phyloP scores from a whole-genome alignment of 2,113 vertebrate species.

The Hiodon tergisus region DNA sequence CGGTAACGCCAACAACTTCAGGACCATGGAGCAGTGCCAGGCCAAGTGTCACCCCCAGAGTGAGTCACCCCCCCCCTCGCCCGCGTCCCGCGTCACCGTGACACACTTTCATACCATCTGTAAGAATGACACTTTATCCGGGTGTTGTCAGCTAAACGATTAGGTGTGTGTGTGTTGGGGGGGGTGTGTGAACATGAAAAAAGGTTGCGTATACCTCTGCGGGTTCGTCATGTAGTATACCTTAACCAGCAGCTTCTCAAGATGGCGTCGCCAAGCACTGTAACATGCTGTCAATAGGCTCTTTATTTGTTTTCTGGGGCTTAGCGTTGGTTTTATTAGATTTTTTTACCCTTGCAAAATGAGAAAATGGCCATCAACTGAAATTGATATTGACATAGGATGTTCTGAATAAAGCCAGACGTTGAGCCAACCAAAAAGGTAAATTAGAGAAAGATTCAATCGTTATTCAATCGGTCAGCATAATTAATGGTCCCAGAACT shows the following conservation, averaged over 20 bases:
- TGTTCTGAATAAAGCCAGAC: slow-evolving; percentile 39
- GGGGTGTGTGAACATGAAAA: too few species aligned
- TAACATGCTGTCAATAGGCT: too few species aligned
- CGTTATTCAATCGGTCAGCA: slow-evolving; percentile 1
- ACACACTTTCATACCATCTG: background rate
- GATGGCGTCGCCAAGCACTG: too few species aligned
- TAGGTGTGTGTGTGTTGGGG: too few species aligned
- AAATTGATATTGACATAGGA: background rate
- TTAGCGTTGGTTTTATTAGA: too few species aligned
- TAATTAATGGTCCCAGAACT: background rate
- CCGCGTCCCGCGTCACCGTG: background rate
- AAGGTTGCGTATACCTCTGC: too few species aligned
- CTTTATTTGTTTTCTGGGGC: background rate
- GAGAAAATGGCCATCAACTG: background rate
- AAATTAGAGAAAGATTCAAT: background rate
- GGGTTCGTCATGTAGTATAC: too few species aligned
- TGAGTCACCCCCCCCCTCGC: slow-evolving; percentile 44
- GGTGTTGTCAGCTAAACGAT: too few species aligned
- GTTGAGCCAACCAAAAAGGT: slow-evolving; percentile 1
- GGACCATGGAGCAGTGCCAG: slow-evolving; percentile 64
- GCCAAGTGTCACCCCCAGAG: slow-evolving; percentile 61
- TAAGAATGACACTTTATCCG: background rate
- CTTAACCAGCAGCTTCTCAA: too few species aligned
- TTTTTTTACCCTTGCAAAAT: too few species aligned
- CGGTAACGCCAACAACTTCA: slow-evolving; percentile 88